Base-by-base conservation (phyloP, 1,140 invertebrate genomes). In the Lethrus apterus region DNA sequence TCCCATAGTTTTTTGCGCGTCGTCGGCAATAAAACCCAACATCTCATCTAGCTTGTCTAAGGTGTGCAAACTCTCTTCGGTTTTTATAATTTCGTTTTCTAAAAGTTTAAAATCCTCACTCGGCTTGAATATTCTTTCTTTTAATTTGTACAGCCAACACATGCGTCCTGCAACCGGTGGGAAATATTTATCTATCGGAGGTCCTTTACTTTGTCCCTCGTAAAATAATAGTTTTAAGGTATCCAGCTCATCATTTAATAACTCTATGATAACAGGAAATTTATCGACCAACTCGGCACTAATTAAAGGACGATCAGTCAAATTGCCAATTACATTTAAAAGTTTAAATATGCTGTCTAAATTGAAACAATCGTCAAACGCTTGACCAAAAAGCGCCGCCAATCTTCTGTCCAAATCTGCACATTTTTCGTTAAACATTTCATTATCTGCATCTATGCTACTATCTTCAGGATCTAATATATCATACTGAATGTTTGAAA, bases 351-450 rank as follows among this genome's bases (percentile, higher is more conserved):
- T 70, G 47, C 69, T 69, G 57, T 86, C 81, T 11, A 85, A 63
- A 45, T 81, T 83, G 43, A 79, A 70, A 56, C 83, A 88, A 56
- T 91, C 86, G 43, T 83, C 78, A 56, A 90, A 84, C 2, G 78
- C 84, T 55, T 83, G 75, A 3, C 77, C 75, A 48, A 90, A 81
- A 44, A 90, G 78, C 7, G 84, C 79, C 1, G 81, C 83, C 13
- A 93, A 65, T 52, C 79, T 67, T 52, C 79, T 71, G 63, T 93
- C 89, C 23, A 83, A 78, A 55, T 87, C 82, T 18, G 75, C 67
- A 32, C 73, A 59, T 36, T 70, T 68, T 1, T 51, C 46, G 53
- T 74, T 74, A 46, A 80, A 86, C 7, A 70, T 65, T 0, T 74
- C 59, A 54, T 79, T 78, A 53, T 86, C 83, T 15, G 64, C 55